Evolutionary conservation across 1,140 invertebrate genomes (phyloP).

Genomic region (Camponotus floridanus): DNA sequence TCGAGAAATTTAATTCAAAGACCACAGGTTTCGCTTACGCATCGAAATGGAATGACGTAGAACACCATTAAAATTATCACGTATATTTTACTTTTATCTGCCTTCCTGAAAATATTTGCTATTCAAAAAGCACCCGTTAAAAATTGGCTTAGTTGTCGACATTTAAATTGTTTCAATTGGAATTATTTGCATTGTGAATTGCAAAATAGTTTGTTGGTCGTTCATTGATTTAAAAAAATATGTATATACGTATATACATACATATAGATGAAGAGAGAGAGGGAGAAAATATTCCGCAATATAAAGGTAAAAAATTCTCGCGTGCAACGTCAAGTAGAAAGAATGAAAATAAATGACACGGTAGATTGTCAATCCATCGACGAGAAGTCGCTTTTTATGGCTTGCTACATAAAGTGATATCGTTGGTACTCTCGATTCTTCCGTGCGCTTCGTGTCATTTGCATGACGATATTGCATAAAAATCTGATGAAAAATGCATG

Average conservation of each 20-base stretch:
- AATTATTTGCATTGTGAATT: constrained; percentile 32
- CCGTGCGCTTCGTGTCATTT: constrained; percentile 36
- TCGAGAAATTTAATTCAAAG: background rate
- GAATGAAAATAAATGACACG: constrained; percentile 56
- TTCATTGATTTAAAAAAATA: constrained; percentile 20
- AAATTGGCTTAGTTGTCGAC: background rate
- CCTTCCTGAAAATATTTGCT: background rate
- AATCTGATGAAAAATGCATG: constrained; percentile 67
- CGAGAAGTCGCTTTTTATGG: constrained; percentile 52
- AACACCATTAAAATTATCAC: background rate
- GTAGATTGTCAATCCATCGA: constrained; percentile 56
- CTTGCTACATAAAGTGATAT: constrained; percentile 52
- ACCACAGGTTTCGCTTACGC: constrained; percentile 4
- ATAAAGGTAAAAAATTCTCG: constrained; percentile 27
- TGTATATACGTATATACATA: background rate
- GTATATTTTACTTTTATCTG: background rate
- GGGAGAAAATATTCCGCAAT: constrained; percentile 34
- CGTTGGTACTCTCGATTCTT: constrained; percentile 44
- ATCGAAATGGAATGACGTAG: background rate
- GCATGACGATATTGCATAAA: constrained; percentile 62
- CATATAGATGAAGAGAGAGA: background rate
- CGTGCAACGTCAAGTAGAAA: constrained; percentile 41
- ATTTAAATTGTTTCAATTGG: background rate
- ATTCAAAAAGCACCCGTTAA: background rate
- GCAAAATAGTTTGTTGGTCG: constrained; percentile 5